A percentile compares a stretch with the other conserved stretches of the same genome.
Conservation (phyloP, 2,888 invertebrate species). For the Ormyrus labotus region DNA sequence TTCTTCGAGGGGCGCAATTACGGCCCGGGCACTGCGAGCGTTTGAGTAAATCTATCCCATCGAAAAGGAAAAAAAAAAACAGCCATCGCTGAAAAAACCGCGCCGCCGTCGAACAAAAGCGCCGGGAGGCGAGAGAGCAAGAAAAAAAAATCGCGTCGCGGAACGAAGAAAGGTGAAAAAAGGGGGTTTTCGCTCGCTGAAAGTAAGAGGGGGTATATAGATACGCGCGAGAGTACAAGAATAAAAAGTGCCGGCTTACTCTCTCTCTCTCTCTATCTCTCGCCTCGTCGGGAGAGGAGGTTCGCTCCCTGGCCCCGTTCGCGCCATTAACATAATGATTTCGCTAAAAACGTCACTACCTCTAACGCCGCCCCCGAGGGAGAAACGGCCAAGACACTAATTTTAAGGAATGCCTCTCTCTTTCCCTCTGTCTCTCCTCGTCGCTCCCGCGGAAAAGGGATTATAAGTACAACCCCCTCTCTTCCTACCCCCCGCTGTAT, state of each 20-base stretch:
- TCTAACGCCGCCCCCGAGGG: conserved; percentile 32
- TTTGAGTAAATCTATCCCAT: no score
- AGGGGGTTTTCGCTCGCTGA: no score
- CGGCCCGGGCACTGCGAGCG: no score
- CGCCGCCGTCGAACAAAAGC: background rate
- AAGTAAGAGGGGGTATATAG: no score
- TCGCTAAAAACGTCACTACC: conserved; percentile 56
- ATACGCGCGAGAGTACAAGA: background rate
- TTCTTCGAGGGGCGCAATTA: no score
- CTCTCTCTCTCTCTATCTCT: conserved; percentile 1
- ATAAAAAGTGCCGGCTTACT: conserved; percentile 10
- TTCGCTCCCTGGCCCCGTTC: conserved; percentile 25
- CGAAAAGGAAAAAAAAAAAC: background rate
- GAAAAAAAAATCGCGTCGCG: background rate
- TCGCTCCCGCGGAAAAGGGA: background rate
- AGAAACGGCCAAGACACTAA: conserved; percentile 55
- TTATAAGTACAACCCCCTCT: background rate
- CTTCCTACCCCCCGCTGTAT: background rate
- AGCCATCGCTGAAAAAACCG: background rate
- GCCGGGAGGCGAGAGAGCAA: background rate
- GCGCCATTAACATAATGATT: conserved; percentile 58
- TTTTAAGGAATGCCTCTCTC: conserved; percentile 51
- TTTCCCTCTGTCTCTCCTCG: conserved; percentile 26
- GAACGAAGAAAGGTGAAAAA: no score
- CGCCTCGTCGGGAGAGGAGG: no score